Evolutionary conservation across 2,888 invertebrate genomes (phyloP), one percentile per base, ranked within the genome.

Genomic region (Seira musarum): DNA sequence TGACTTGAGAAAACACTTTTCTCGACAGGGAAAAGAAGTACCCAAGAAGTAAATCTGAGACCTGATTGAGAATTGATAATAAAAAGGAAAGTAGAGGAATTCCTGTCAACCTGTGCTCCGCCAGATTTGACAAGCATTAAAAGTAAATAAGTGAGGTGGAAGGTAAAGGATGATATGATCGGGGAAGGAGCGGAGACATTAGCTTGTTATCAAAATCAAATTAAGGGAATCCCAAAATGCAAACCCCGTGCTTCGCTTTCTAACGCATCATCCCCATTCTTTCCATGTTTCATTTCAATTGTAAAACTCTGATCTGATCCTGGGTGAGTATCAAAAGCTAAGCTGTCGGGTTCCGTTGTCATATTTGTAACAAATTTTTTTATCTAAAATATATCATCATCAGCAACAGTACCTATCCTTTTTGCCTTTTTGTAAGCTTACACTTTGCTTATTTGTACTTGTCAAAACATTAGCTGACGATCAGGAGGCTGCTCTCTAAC

Each of bases 191-290:
- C 73, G 74, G 69, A 46, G 80, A 82, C 85, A 85, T 85, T 85
- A 85, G 84, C 85, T 85, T 84, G 85, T 85, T 85, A 85, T 85
- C 83, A 84, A 84, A 85, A 85, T 85, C 85, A 84, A 84, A 85
- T 85, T 85, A 85, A 81, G 78, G 79, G 66, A 69, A 78, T 80
- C 82, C 76, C 78, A 72, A 71, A 80, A 30, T 30, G 30, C 57
- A 53, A 69, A 60, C 69, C 57, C 5, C 2, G 17, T 10, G 57
- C 57, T 21, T 57, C 17, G 10, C 21, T 21, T 19, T 19, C 3
- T 17, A 17, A 6, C 57, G 10, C 10, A 17, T 57, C 69, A 30
- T 69, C 57, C 57, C 22, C 30, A 30, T 19, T 53, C 21, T 65
- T 65, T 40, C 65, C 21, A 24, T 30, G 24, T n/a, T 25, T 40